Percentiles rank a stretch among this genome's conserved stretches.
These are phyloP conservation scores for Epistrophe eligans DNA, from an alignment of 2,888 invertebrate genomes.

Conservation along the genomic window DNA sequence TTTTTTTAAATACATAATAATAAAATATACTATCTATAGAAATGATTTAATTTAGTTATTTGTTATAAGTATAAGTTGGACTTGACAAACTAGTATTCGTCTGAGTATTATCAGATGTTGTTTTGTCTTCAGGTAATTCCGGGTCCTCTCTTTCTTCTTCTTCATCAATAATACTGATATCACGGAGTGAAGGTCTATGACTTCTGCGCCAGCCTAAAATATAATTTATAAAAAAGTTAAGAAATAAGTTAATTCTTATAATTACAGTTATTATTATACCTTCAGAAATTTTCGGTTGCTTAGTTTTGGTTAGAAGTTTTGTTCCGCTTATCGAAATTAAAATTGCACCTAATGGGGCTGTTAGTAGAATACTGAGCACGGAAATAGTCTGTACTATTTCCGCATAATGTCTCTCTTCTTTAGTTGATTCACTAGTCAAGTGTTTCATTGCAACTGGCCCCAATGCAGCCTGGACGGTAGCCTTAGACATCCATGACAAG, in stretches of 20 bases:
- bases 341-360: slow-evolving; percentile 93
- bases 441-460: slow-evolving; percentile 91
- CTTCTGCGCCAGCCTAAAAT: slow-evolving; percentile 90
- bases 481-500: slow-evolving; percentile 97
- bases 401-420: slow-evolving; percentile 86
- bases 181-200: slow-evolving; percentile 92
- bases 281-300: slow-evolving; percentile 88
- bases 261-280: slow-evolving; percentile 83
- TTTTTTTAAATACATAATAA: background rate
- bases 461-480: slow-evolving; percentile 97
- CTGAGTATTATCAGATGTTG: slow-evolving; percentile 81
- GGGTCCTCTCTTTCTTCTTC: slow-evolving; percentile 89
- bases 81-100: slow-evolving; percentile 80
- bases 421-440: slow-evolving; percentile 84
- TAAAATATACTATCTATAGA: background rate
- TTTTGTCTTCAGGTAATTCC: slow-evolving; percentile 81
- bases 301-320: slow-evolving; percentile 90
- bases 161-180: slow-evolving; percentile 94
- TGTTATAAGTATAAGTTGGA: slow-evolving; percentile 78
- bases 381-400: slow-evolving; percentile 90
- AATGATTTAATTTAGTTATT: background rate
- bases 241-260: background rate
- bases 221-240: slow-evolving; percentile 2
- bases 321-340: slow-evolving; percentile 92
- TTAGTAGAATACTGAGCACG: slow-evolving; percentile 92